phyloP scores from a whole-genome alignment of 1,140 invertebrate genomes.

The Philopotamus ludificatus region DNA sequence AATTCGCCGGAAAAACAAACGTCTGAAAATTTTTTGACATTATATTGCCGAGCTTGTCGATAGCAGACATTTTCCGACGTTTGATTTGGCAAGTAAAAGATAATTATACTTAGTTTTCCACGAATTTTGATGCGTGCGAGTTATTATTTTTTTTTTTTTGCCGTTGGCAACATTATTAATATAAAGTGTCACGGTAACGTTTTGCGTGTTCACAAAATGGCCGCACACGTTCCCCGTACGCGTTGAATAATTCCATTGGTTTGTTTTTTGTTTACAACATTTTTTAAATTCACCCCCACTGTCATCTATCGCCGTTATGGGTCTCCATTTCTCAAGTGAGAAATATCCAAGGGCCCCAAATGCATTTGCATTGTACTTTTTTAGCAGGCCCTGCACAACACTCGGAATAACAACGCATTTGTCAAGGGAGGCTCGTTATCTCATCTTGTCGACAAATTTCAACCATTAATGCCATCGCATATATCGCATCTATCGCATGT shows the following conservation, averaged over 20 bases:
- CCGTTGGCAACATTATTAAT: no score
- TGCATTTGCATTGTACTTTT: background rate
- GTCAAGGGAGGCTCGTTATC: background rate
- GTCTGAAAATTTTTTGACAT: background rate
- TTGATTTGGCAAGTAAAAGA: background rate
- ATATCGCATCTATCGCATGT: no score
- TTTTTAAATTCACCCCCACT: slow-evolving; percentile 22
- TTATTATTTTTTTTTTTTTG: slow-evolving; percentile 2
- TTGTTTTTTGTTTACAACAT: slow-evolving; percentile 24
- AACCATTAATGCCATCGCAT: background rate
- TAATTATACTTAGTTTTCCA: no score
- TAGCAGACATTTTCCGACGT: background rate
- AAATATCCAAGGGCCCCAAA: background rate
- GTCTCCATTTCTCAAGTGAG: slow-evolving; percentile 23
- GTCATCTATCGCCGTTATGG: slow-evolving; percentile 26
- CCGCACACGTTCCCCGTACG: no score
- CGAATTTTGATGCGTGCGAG: no score
- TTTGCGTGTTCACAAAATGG: no score
- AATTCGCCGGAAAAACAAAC: background rate
- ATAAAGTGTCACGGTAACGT: no score
- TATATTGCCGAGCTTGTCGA: background rate
- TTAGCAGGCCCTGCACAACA: background rate
- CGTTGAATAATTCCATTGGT: background rate
- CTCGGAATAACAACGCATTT: background rate
- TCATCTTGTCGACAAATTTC: background rate